Evolutionary conservation across 2,113 vertebrate genomes (phyloP), one percentile per base, ranked within the genome.

Genomic region (Puffinus mauretanicus): DNA sequence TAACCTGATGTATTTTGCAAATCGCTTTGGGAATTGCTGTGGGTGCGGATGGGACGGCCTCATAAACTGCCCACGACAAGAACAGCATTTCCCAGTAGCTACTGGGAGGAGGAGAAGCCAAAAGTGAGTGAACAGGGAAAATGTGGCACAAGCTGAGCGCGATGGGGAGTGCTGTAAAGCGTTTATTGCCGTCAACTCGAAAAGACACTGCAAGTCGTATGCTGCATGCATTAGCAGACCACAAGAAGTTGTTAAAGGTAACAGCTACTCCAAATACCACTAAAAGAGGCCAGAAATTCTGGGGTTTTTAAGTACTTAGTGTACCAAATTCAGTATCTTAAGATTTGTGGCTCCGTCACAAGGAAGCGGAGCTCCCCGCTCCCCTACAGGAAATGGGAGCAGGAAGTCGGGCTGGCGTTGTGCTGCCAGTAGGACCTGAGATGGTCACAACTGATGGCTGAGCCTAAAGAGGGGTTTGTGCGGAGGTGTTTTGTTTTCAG

Each of bases 361-460:
- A 0, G 5, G 42, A 46, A 61, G 64, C 2, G 0, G 24, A 88
- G 62, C 71, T 82, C 64, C 38, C 25, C 0, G 29, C 13, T 84
- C 8, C 38, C 27, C 17, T 57, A 6, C 64, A 57, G 71, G 71
- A 58, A 47, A 11, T 3, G 5, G 25, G 75, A 52, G 40, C 36
- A 40, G 66, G 58, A 65, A 21, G 29, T 11, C 0, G 2, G 46
- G 54, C 64, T 27, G 42, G 30, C 0, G 0, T 0, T 3, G 13
- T 18, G 22, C 42, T 65, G 66, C 27, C 49, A 13, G 47, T 3
- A 2, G 1, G 2, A 44, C 42, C 20, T 2, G 14, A 49, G 51
- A 13, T 36, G 40, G 54, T n/a, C 46, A 8, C 3, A 32, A 67
- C 76, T 83, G 6, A 5, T 24, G 42, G 15, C n/a, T 4, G 20